Percentiles rank a stretch among this genome's conserved stretches.
Evolutionary conservation across 2,113 vertebrate species (phyloP).

Genomic region (Odobenus rosmarus): DNA sequence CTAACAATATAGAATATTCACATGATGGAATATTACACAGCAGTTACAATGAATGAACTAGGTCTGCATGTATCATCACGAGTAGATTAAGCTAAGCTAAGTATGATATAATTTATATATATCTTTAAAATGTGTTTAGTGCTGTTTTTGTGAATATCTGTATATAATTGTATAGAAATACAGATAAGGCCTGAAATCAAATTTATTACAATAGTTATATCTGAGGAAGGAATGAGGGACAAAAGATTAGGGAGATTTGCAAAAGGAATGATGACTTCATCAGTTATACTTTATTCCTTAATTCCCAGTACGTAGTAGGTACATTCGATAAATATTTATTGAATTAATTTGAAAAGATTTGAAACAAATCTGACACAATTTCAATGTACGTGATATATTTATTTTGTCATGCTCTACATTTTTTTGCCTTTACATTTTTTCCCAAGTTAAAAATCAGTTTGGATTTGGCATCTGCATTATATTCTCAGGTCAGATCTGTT

Average conservation of each 20-base stretch:
- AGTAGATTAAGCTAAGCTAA: background rate
- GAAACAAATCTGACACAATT: background rate
- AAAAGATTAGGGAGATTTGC: background rate
- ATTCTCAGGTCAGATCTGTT: background rate
- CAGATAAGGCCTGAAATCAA: background rate
- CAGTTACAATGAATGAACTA: background rate
- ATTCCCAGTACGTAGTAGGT: background rate
- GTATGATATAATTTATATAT: background rate
- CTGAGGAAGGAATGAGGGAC: background rate
- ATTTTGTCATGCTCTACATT: background rate
- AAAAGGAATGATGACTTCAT: background rate
- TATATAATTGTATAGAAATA: background rate
- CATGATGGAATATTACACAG: background rate
- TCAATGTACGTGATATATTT: background rate
- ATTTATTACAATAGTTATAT: background rate
- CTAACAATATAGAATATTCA: background rate
- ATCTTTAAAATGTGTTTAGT: background rate
- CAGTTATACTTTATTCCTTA: background rate
- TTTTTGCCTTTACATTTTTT: background rate
- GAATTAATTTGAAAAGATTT: slow-evolving; percentile 19
- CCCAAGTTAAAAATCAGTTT: background rate
- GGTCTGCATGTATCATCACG: background rate
- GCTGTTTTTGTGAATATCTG: background rate
- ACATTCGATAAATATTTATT: background rate
- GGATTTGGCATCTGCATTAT: background rate